Evolutionary conservation across 1,140 invertebrate species (phyloP), one percentile per base, ranked within the genome.

Genomic region (Arion vulgaris): DNA sequence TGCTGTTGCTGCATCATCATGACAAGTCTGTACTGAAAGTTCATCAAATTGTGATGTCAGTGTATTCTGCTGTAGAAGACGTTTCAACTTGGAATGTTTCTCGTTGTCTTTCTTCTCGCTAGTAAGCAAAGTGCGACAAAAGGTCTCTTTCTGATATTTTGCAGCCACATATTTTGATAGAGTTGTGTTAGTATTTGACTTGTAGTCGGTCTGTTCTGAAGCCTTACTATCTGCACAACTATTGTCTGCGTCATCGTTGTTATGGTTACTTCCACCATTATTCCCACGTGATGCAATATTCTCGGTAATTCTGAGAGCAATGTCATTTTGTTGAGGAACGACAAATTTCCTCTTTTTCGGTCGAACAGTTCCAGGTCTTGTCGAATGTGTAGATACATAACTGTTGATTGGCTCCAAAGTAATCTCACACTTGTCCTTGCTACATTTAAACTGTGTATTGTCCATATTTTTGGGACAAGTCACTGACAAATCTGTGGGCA

Each of bases 401-500:
- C 15, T 68, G 34, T 13, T 39, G 32, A 0, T 68, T 1, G 51
- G 51, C 17, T 78, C 53, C 4, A 62, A 2, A 1, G 23, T 57
- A 9, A 34, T 78, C 57, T 49, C 11, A 39, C 76, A 78, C 2
- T 39, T 45, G 1, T 66, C 53, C 9, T 78, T 57, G 17, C 23
- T 78, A 39, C 75, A 68, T 36, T 62, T 75, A 72, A 41, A 41
- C 57, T 9, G n/a, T n/a, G 15, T 32, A 73, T 72, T 53, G 26
- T 9, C 51, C 36, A 36, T 57, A 36, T 32, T 75, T 26, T 57
- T 73, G 45, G 28, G 36, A 41, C 49, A 84, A 13, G 45, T 51
- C 71, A 68, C 57, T 38, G 41, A 73, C 51, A 82, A 72, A 32
- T 82, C 53, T n/a, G 71, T 73, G 2, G 53, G 71, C n/a, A 66